Percentiles rank a stretch among this genome's conserved stretches.
These are phyloP conservation scores for Drosophila truncata DNA, from an alignment of 1,140 invertebrate genomes.

Conservation along the genomic window DNA sequence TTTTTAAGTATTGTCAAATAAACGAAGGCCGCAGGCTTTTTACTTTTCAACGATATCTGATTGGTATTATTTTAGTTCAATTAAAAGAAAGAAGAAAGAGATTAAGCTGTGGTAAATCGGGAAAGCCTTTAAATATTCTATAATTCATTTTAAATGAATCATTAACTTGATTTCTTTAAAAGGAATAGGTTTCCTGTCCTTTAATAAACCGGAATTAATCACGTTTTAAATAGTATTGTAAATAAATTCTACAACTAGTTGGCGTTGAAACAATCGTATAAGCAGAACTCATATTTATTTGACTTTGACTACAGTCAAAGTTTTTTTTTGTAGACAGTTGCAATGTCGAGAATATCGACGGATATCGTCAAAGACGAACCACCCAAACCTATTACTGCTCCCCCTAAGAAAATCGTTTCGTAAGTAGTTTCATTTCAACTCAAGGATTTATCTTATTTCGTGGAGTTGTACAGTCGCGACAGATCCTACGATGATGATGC, in stretches of 20 bases:
- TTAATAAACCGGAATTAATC: too few species aligned
- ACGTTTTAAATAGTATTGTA: too few species aligned
- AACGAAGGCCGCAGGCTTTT: background rate
- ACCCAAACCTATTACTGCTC: background rate
- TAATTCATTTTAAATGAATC: too few species aligned
- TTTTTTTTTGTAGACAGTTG: background rate
- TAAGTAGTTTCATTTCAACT: background rate
- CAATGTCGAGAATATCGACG: constrained; percentile 9
- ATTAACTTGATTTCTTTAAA: too few species aligned
- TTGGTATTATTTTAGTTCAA: background rate
- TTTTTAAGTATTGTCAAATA: constrained; percentile 6
- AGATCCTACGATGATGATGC: constrained; percentile 55
- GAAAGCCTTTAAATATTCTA: too few species aligned
- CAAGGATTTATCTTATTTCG: too few species aligned
- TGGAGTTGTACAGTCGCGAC: constrained; percentile 1
- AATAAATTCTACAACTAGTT: background rate
- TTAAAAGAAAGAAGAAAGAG: background rate
- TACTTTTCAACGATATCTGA: background rate
- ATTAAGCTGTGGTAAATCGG: too few species aligned
- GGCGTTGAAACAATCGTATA: background rate
- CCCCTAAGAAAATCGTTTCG: background rate
- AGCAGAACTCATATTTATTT: background rate
- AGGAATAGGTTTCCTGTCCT: too few species aligned
- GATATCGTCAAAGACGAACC: background rate
- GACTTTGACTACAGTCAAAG: background rate